A percentile compares a stretch with the other conserved stretches of the same genome.
These are phyloP conservation scores for Oncorhynchus keta DNA, from an alignment of 2,113 vertebrate genomes.

Conservation along the genomic window DNA sequence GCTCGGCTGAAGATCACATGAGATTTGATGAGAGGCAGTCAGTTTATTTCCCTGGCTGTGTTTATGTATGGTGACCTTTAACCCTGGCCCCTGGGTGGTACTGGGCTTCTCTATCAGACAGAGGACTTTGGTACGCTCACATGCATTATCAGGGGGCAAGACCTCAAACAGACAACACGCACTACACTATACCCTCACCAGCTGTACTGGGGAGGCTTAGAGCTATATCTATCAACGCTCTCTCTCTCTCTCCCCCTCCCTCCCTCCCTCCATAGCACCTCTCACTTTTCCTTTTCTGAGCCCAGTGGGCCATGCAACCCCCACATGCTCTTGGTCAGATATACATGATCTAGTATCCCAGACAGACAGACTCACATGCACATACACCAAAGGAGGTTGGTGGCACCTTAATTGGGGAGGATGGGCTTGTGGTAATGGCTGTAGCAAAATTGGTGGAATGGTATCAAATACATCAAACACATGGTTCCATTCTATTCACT, in stretches of 20 bases:
- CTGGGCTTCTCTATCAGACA: background rate
- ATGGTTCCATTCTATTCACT: too few species aligned
- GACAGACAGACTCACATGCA: too few species aligned
- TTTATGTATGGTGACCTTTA: background rate
- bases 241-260: too few species aligned
- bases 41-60: background rate
- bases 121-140: background rate
- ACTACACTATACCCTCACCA: background rate
- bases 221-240: too few species aligned
- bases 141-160: background rate
- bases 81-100: background rate
- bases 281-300: slow-evolving; percentile 64
- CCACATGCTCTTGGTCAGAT: slow-evolving; percentile 56
- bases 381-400: too few species aligned
- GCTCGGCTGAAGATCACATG: background rate
- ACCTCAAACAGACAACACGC: background rate
- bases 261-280: slow-evolving; percentile 33
- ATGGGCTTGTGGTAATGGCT: too few species aligned
- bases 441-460: too few species aligned
- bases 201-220: background rate
- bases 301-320: slow-evolving; percentile 59
- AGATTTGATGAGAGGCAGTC: background rate
- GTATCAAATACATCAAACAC: too few species aligned
- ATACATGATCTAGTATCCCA: slow-evolving; percentile 17
- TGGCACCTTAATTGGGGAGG: too few species aligned